phyloP scores from a whole-genome alignment of 1,140 invertebrate species.

The Mactra quadrangularis region DNA sequence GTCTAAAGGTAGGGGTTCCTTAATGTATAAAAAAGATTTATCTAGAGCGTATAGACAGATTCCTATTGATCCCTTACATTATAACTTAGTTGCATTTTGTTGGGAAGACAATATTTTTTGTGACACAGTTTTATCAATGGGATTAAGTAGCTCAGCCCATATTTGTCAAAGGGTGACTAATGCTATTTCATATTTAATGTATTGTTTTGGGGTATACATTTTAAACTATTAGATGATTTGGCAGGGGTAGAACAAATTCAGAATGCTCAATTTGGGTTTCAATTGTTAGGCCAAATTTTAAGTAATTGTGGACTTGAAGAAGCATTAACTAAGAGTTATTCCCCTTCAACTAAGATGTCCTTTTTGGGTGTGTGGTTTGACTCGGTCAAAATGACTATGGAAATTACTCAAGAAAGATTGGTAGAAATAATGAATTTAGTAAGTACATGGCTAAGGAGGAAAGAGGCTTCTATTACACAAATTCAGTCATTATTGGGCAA shows the following conservation, averaged over 20 bases:
- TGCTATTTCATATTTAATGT: conserved; percentile 20
- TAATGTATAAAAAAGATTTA: conserved; percentile 26
- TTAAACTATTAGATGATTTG: conserved; percentile 25
- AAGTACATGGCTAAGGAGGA: not conserved
- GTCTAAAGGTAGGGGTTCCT: not conserved
- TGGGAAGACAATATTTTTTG: conserved; percentile 32
- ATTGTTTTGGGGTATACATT: not conserved
- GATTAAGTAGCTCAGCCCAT: not conserved
- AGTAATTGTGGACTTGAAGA: not conserved
- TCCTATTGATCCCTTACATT: not conserved
- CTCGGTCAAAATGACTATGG: not conserved
- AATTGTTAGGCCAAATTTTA: not conserved
- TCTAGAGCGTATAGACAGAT: conserved; percentile 18
- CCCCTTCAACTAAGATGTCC: not conserved
- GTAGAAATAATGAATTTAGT: not conserved
- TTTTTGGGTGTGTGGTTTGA: conserved; percentile 1
- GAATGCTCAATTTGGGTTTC: not conserved
- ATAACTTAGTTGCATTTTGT: conserved; percentile 8
- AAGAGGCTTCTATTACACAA: not conserved
- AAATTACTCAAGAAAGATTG: conserved; percentile 1
- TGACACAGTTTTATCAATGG: conserved; percentile 33
- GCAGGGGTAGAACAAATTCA: not conserved
- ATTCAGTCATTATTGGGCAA: conserved; percentile 3
- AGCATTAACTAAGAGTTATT: not conserved
- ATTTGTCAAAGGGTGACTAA: conserved; percentile 38